A percentile compares a stretch with the other conserved stretches of the same genome.
Evolutionary conservation across 1,140 invertebrate genomes (phyloP).

Genomic region (Anastrepha obliqua): DNA sequence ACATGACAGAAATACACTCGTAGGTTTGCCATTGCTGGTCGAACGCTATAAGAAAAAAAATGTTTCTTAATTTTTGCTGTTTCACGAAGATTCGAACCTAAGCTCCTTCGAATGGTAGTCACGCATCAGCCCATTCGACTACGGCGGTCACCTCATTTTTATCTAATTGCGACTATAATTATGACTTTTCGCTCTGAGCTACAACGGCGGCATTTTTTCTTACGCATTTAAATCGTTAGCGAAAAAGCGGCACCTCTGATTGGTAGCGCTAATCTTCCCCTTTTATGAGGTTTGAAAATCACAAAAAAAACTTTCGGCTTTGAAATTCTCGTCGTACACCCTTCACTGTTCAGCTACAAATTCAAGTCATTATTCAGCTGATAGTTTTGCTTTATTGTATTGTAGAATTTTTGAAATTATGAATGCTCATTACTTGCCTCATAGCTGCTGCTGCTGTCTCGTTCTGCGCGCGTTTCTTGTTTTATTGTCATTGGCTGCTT

Average conservation of each 20-base stretch:
- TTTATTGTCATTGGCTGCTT: not conserved
- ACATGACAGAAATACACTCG: no score
- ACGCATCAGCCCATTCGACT: no score
- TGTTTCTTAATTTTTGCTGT: no score
- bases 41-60: no score
- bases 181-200: not conserved
- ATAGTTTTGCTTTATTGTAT: not conserved
- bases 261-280: conserved; percentile 21
- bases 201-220: not conserved
- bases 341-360: not conserved
- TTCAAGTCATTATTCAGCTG: not conserved
- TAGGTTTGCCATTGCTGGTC: no score
- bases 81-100: no score
- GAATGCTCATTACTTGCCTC: conserved; percentile 38
- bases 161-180: not conserved
- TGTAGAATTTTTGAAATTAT: conserved; percentile 31
- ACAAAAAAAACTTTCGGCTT: not conserved
- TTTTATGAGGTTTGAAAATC: not conserved
- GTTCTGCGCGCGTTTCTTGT: not conserved
- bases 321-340: not conserved
- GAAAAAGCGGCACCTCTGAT: not conserved
- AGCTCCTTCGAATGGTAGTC: no score
- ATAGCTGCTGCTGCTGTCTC: not conserved
- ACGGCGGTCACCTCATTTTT: no score
- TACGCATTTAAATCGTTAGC: not conserved